Conservation (phyloP, 2,888 invertebrate genomes). For the Phasia obesa region DNA sequence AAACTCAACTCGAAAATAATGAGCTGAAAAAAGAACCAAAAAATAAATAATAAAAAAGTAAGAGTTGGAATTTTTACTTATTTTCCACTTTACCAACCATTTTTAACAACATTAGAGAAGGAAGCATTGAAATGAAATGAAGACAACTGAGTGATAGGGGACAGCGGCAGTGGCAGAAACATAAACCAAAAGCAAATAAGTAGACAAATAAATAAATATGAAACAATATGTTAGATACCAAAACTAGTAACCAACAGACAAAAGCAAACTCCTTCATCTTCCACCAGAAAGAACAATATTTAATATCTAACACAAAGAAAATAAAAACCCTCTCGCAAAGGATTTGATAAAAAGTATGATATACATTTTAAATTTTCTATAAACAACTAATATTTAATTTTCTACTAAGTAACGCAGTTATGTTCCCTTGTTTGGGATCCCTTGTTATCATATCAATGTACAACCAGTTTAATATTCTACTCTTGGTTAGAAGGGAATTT, state of each 20-base stretch:
- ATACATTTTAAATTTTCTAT: no score
- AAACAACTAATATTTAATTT: no score
- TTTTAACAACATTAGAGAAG: slow-evolving; percentile 3
- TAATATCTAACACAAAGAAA: neutral
- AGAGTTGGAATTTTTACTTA: neutral
- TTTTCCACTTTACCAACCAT: slow-evolving; percentile 9
- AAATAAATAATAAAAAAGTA: neutral
- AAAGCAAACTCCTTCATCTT: neutral
- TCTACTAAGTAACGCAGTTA: no score
- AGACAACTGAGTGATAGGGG: neutral
- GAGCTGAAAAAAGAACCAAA: slow-evolving; percentile 2
- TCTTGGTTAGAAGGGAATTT: no score
- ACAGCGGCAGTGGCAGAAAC: neutral
- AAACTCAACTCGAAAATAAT: slow-evolving; percentile 15
- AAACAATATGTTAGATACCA: slow-evolving; percentile 61
- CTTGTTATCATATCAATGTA: no score
- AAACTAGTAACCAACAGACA: slow-evolving; percentile 43
- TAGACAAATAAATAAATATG: slow-evolving; percentile 48
- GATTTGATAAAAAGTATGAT: no score
- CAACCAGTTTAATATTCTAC: no score
- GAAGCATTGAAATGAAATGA: slow-evolving; percentile 12
- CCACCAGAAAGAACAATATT: slow-evolving; percentile 1
- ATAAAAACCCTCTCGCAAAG: neutral
- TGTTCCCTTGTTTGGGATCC: no score
- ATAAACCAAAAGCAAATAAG: slow-evolving; percentile 34